These are phyloP conservation scores for Ruditapes philippinarum DNA, from an alignment of 1,140 invertebrate species.

Conservation along the genomic window DNA sequence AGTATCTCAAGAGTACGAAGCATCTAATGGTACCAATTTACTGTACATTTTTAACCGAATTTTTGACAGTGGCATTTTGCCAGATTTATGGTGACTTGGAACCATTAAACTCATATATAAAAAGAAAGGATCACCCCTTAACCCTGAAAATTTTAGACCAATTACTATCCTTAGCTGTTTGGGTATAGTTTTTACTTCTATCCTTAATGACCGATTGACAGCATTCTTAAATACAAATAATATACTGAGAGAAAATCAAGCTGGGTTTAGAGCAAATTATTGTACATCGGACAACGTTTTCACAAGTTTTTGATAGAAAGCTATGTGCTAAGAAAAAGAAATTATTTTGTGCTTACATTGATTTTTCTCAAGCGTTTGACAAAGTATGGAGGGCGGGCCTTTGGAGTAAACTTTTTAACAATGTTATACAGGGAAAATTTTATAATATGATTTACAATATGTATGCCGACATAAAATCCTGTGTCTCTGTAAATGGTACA, in stretches of 20 bases:
- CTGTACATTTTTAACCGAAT: conserved; percentile 63
- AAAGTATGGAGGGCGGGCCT: background rate
- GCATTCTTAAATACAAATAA: conserved; percentile 15
- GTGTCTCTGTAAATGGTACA: background rate
- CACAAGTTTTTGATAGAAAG: background rate
- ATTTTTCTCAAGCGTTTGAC: conserved; percentile 10
- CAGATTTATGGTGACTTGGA: conserved; percentile 40
- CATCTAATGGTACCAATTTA: conserved; percentile 44
- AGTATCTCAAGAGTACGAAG: conserved; percentile 26
- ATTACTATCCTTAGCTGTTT: conserved; percentile 51
- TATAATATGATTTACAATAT: conserved; percentile 3
- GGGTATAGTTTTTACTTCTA: conserved; percentile 49
- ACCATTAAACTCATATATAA: conserved; percentile 62
- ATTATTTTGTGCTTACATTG: background rate
- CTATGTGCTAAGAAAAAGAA: background rate
- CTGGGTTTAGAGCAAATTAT: conserved; percentile 40
- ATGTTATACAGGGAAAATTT: background rate
- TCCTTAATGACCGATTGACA: conserved; percentile 41
- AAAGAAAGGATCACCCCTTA: conserved; percentile 51
- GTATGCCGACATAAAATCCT: conserved; percentile 22
- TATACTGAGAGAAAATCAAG: conserved; percentile 29
- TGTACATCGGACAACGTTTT: conserved; percentile 16
- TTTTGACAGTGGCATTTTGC: conserved; percentile 48
- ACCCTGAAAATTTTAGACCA: conserved; percentile 48
- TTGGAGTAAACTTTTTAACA: background rate